Base-by-base conservation (phyloP, 1,140 invertebrate genomes). In the Dendrolimus kikuchii region DNA sequence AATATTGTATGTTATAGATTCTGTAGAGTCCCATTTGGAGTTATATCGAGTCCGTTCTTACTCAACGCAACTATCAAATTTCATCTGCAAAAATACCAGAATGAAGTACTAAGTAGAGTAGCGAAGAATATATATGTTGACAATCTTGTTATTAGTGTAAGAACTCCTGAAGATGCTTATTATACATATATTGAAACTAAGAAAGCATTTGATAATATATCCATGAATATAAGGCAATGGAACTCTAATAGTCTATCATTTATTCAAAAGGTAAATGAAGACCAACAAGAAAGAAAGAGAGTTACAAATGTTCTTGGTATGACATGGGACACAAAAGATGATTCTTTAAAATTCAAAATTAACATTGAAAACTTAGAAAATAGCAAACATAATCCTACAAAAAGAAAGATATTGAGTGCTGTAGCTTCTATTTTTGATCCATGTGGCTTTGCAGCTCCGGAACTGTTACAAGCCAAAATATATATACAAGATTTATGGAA, bases 401-500 rank as follows among this genome's bases (percentile, higher is more conserved):
- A 61, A 44, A 43, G 54, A 51, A 49, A 43, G 5, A 40, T 61
- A 38, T 46, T 66, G 41, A 60, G 55, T 23, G 40, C 44, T n/a
- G 51, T 57, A 38, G 57, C 61, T 42, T 55, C 52, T 7, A 45
- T 64, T 8, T 64, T 55, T 42, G 62, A 64, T 45, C 59, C 59
- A 6, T 64, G 65, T 53, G 57, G 62, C 7, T 57, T 64, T 43
- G 49, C 51, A 7, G 46, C 42, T 7, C 62, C 65, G 23, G 37
- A 55, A 7, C 40, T 62, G 10, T 40, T 68, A 7, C 59, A 61
- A 46, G 62, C 55, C 40, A 68, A 68, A 53, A 7, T 60, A 9
- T 56, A 61, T 23, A 50, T 68, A 38, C 65, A 68, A 51, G 40
- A 55, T 6, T 56, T 62, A 49, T 68, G 62, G 57, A 68, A 56